Conservation (phyloP, 2,113 vertebrate species). For the Chrysemys picta region DNA sequence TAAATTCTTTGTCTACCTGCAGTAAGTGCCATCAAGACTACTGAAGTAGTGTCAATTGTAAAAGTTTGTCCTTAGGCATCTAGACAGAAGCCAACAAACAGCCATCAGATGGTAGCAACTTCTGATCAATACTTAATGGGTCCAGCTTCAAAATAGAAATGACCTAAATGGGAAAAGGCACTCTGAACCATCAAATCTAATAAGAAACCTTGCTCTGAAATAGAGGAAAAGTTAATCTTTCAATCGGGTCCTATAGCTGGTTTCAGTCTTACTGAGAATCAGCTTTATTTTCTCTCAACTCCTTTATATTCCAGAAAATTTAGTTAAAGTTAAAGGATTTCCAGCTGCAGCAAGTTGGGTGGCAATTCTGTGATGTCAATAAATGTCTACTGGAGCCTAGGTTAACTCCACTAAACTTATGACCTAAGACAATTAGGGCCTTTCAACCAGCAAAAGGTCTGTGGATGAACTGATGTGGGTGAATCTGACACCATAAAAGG, state of each 20-base stretch:
- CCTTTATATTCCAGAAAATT: background rate
- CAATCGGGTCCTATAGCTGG: background rate
- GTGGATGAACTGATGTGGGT: background rate
- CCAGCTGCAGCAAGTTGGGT: rapidly evolving
- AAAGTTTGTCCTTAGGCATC: background rate
- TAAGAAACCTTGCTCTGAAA: background rate
- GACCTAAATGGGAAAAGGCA: background rate
- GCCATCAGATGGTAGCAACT: background rate
- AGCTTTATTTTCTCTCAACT: background rate
- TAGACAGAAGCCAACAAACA: too few relatives aligned
- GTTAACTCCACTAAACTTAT: background rate
- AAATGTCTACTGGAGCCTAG: rapidly evolving
- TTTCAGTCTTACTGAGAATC: background rate
- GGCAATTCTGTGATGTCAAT: background rate
- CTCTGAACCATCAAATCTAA: background rate
- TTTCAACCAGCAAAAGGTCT: background rate
- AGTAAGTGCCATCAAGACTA: background rate
- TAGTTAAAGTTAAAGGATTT: background rate
- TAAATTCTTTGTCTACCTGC: background rate
- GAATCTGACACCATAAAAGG: background rate
- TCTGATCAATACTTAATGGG: background rate
- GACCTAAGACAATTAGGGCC: background rate
- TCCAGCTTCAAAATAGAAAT: background rate
- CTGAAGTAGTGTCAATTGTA: background rate
- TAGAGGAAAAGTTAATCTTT: background rate